Conservation (phyloP, 2,888 invertebrate genomes). For the Xestia sexstrigata region DNA sequence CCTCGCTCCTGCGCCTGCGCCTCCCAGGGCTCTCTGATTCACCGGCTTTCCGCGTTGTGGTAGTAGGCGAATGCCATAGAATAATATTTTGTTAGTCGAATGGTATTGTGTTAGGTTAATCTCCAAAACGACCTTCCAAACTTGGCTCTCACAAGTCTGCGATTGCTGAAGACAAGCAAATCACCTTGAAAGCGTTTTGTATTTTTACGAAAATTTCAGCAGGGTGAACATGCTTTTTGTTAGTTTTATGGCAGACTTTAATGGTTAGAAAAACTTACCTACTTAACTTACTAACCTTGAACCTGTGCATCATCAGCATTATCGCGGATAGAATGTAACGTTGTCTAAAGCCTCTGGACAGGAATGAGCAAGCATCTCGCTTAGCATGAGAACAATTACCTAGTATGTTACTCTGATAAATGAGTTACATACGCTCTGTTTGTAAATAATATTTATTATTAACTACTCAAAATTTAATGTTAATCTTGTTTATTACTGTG, state of each 20-base stretch:
- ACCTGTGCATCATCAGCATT: no score
- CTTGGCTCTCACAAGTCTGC: neutral
- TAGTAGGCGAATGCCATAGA: constrained; percentile 56
- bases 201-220: neutral
- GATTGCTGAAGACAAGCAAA: neutral
- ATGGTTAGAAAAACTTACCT: no score
- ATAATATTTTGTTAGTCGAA: neutral
- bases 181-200: neutral
- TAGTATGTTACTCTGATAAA: no score
- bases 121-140: neutral
- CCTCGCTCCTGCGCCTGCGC: constrained; percentile 76
- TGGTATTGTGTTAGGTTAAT: neutral
- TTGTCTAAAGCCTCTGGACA: no score
- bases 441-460: no score
- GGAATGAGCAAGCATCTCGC: neutral
- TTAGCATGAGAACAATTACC: no score
- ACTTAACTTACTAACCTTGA: no score
- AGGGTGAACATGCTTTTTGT: neutral
- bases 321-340: no score
- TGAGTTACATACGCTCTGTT: no score
- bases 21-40: constrained; percentile 70
- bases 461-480: no score
- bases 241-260: neutral
- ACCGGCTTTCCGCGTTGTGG: constrained; percentile 70
- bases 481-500: no score